phyloP scores from a whole-genome alignment of 2,888 invertebrate genomes.

The Eupithecia pulchellata region DNA sequence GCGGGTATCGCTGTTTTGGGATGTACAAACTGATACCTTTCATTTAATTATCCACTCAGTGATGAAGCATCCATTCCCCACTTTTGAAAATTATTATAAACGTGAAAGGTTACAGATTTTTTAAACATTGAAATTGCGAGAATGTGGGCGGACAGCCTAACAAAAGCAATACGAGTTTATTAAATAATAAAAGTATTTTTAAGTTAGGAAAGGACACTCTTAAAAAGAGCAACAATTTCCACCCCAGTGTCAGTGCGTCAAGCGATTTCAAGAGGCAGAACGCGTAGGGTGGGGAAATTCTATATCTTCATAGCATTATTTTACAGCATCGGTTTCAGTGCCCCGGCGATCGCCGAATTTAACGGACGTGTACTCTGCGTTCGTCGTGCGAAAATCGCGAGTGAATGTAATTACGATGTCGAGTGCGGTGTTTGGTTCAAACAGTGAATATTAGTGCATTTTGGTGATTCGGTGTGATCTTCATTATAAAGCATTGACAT shows the following conservation, averaged over 20 bases:
- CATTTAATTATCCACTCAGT: no score
- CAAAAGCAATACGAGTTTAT: no score
- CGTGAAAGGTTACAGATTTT: background rate
- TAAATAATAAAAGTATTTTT: background rate
- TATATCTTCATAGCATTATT: slow-evolving; percentile 33
- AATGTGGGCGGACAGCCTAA: background rate
- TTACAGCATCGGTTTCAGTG: slow-evolving; percentile 53
- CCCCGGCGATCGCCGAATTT: slow-evolving; percentile 71
- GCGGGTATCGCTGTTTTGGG: no score
- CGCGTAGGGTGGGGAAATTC: slow-evolving; percentile 56
- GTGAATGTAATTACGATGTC: slow-evolving; percentile 72
- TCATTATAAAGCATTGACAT: slow-evolving; percentile 49
- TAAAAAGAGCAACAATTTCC: slow-evolving; percentile 47
- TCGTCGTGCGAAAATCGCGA: slow-evolving; percentile 55
- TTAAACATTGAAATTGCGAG: background rate
- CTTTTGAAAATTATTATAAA: background rate
- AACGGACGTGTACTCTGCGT: slow-evolving; percentile 58
- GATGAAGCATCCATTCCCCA: no score
- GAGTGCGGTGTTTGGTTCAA: slow-evolving; percentile 61
- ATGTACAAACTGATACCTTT: no score
- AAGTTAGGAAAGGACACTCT: background rate
- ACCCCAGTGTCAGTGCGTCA: slow-evolving; percentile 49
- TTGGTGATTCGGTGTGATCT: slow-evolving; percentile 59
- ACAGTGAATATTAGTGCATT: slow-evolving; percentile 68
- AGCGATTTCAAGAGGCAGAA: slow-evolving; percentile 53